phyloP scores from a whole-genome alignment of 2,888 invertebrate species.

The Eulithis testata region DNA sequence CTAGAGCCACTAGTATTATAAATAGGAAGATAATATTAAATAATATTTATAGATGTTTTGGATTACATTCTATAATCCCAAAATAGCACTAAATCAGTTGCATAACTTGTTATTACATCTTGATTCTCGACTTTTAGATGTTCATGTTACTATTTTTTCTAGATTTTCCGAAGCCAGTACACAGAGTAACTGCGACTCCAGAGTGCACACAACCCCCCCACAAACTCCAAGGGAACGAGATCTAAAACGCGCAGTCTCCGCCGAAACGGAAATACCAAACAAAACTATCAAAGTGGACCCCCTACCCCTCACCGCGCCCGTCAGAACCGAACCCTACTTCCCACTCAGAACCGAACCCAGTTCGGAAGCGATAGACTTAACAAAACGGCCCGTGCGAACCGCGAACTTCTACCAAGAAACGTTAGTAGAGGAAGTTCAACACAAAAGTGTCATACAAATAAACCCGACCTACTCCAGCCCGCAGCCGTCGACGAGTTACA shows the following conservation, averaged over 20 bases:
- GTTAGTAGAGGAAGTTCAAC: slow-evolving; percentile 61
- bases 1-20: too few species aligned
- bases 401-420: slow-evolving; percentile 80
- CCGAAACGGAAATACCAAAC: slow-evolving; percentile 54
- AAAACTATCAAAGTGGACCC: slow-evolving; percentile 49
- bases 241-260: slow-evolving; percentile 52
- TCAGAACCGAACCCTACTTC: slow-evolving; percentile 29
- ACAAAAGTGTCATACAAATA: slow-evolving; percentile 69
- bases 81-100: too few species aligned
- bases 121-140: neutral
- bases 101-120: neutral
- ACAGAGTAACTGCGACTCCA: slow-evolving; percentile 61
- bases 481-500: slow-evolving; percentile 74
- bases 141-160: slow-evolving; percentile 25
- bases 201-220: slow-evolving; percentile 37
- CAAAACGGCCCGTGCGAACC: slow-evolving; percentile 60
- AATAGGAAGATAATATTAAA: too few species aligned
- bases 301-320: slow-evolving; percentile 19
- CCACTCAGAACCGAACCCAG: slow-evolving; percentile 15
- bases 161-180: slow-evolving; percentile 68
- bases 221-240: slow-evolving; percentile 43
- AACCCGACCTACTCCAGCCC: slow-evolving; percentile 74
- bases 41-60: too few species aligned
- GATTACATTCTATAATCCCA: too few species aligned
- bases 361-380: slow-evolving; percentile 64